phyloP scores from a whole-genome alignment of 2,113 vertebrate genomes.

The Pluvianellus socialis region DNA sequence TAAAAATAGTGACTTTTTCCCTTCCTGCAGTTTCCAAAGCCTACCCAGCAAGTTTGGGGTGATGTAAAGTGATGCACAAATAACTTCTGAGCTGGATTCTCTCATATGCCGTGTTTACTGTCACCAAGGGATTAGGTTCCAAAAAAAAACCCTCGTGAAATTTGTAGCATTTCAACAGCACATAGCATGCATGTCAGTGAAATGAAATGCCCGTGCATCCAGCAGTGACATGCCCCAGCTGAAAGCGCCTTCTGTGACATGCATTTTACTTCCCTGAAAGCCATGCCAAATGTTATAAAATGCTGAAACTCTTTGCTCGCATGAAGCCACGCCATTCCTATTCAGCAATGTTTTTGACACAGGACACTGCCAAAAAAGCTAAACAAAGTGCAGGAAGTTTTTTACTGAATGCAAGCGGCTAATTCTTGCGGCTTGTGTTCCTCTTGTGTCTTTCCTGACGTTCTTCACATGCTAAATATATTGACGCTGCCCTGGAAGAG shows the following conservation, averaged over 20 bases:
- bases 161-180: slow-evolving; percentile 14
- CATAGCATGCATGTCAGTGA: background rate
- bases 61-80: slow-evolving; percentile 6
- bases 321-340: background rate
- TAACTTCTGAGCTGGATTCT: slow-evolving; percentile 21
- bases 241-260: background rate
- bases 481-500: background rate
- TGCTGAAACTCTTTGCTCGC: background rate
- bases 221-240: slow-evolving; percentile 12
- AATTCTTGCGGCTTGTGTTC: background rate
- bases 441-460: background rate
- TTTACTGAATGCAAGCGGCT: background rate
- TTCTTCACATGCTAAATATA: background rate
- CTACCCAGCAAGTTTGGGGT: background rate
- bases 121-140: background rate
- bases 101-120: background rate
- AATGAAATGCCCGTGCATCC: background rate
- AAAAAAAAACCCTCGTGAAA: slow-evolving; percentile 15
- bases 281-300: background rate
- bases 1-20: background rate
- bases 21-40: background rate
- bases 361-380: background rate
- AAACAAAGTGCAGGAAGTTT: background rate
- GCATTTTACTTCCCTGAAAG: slow-evolving; percentile 13
- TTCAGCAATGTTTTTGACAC: background rate